Evolutionary conservation across 2,797 vertebrate genomes (phyloP), one percentile per base, ranked within the genome.

Genomic region (Myotis myotis): DNA sequence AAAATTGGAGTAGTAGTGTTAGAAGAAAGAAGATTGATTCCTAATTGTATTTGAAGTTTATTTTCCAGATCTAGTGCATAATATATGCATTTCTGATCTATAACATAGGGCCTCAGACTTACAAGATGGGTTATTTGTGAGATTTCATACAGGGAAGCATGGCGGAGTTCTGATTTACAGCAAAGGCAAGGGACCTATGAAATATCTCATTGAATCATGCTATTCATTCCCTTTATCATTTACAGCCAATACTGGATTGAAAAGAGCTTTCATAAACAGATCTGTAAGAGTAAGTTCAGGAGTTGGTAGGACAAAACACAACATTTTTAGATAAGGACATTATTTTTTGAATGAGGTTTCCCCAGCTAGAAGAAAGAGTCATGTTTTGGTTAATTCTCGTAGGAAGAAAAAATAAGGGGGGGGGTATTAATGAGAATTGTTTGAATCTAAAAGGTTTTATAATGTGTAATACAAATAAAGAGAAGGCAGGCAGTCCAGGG

Each of bases 221-320:
- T 91, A 11, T 89, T 95, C 66, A 66, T 83, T 92, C 93, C 71
- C 87, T 82, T 86, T 96, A 89, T 94, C 87, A 94, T 93, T 91
- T 89, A 83, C 1, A 76, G 3, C 12, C 36, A 86, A 72, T 66
- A 74, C 25, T 80, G 23, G 16, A 94, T 49, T 94, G 81, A 96
- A 97, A 96, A 44, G 82, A 17, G 66, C 49, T 95, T 96, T 95
- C 57, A 93, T 78, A 76, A 95, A 41, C 84, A 93, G 12, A 85
- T 95, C 33, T 76, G 0, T 88, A 83, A 91, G 17, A 68, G 49
- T 91, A 60, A 87, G 36, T 82, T 91, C 66, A 74, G 15, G 28
- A 4, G 15, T 93, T 89, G 95, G 12, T 44, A 85, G 33, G 33
- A 95, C 33, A 83, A 82, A 93, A 81, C 92, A 41, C 30, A 88